A percentile compares a stretch with the other conserved stretches of the same genome.
phyloP scores from a whole-genome alignment of 2,797 vertebrate species.

The Cynopterus sphinx region DNA sequence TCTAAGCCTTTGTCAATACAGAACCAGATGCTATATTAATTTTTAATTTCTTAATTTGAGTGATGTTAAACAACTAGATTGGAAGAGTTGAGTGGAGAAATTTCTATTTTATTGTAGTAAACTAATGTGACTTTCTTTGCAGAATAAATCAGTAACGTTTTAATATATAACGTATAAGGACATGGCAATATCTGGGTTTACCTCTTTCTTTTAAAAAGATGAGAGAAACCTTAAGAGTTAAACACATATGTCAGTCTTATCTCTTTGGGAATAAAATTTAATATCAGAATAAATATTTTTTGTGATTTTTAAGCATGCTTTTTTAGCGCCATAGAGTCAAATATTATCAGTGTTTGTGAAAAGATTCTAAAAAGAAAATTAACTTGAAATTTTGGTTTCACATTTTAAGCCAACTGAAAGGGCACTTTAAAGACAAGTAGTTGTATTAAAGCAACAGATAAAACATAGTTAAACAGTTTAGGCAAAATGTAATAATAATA shows the following conservation, averaged over 20 bases:
- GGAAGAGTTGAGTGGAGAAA: background rate
- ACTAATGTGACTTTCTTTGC: background rate
- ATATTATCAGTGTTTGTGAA: background rate
- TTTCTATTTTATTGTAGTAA: background rate
- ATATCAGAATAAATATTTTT: background rate
- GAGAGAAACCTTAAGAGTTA: background rate
- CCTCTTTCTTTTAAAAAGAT: background rate
- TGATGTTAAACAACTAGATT: background rate
- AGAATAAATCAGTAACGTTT: background rate
- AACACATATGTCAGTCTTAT: background rate
- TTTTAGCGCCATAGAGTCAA: background rate
- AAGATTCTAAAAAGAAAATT: slow-evolving; percentile 4
- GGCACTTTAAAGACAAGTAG: background rate
- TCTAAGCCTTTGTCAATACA: background rate
- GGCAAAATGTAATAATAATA: background rate
- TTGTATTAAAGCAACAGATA: background rate
- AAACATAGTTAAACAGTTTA: background rate
- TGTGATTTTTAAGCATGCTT: background rate
- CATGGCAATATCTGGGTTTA: background rate
- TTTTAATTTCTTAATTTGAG: slow-evolving; percentile 31
- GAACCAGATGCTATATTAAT: slow-evolving; percentile 6
- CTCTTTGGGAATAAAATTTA: background rate
- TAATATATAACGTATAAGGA: background rate
- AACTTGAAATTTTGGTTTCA: slow-evolving; percentile 25
- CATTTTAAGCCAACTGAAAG: background rate